These are phyloP conservation scores for Cephus pygmeus DNA, from an alignment of 2,888 invertebrate genomes.

Conservation along the genomic window DNA sequence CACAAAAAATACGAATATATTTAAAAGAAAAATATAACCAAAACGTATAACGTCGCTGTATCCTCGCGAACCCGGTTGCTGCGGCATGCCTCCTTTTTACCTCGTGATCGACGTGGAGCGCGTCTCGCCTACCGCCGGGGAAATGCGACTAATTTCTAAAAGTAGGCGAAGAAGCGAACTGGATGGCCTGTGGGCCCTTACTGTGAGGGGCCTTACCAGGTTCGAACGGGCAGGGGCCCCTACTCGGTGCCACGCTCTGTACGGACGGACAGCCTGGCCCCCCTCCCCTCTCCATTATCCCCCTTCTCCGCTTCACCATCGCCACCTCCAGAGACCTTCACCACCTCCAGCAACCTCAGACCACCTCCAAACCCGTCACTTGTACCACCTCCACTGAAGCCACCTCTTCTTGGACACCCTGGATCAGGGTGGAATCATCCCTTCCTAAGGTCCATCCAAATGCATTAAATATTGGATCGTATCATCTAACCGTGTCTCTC, in stretches of 20 bases:
- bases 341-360: conserved; percentile 7
- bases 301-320: conserved; percentile 7
- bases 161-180: conserved; percentile 63
- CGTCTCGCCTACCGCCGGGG: conserved; percentile 14
- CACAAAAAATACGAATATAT: not conserved
- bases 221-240: conserved; percentile 49
- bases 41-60: not conserved
- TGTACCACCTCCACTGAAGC: not conserved
- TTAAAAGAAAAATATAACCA: not conserved
- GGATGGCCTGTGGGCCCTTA: conserved; percentile 65
- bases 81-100: conserved; percentile 7
- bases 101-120: conserved; percentile 1
- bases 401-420: not conserved
- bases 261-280: conserved; percentile 11
- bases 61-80: conserved; percentile 2
- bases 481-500: not conserved
- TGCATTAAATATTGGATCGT: no score
- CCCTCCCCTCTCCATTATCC: conserved; percentile 12
- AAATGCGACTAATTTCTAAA: conserved; percentile 60
- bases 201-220: conserved; percentile 60
- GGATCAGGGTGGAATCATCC: not conserved
- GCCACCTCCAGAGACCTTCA: conserved; percentile 11
- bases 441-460: not conserved
- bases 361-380: not conserved
- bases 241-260: conserved; percentile 28